Conservation (phyloP, 2,888 invertebrate genomes). For the Epsilonema sp. region DNA sequence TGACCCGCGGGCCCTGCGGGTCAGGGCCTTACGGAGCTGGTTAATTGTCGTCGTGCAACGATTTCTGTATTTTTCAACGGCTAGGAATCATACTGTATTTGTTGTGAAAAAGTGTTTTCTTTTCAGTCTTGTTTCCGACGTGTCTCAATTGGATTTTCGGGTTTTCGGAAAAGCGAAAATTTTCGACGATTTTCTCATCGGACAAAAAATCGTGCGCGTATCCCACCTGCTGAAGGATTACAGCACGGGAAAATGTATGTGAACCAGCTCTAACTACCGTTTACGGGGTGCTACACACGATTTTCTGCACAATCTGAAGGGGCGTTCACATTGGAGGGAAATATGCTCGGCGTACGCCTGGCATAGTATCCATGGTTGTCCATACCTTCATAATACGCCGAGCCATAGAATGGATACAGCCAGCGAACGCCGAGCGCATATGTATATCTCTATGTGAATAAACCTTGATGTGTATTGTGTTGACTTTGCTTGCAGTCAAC, state of each 20-base stretch:
- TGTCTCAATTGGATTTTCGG: constrained; percentile 8
- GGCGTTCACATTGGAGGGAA: too few relatives aligned
- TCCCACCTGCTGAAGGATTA: constrained; percentile 16
- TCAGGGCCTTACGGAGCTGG: too few relatives aligned
- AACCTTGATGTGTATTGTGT: too few relatives aligned
- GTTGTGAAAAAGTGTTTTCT: background rate
- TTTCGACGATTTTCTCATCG: constrained; percentile 23
- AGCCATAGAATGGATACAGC: too few relatives aligned
- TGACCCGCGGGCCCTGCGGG: too few relatives aligned
- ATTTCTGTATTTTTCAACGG: background rate
- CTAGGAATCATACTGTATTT: background rate
- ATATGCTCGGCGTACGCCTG: too few relatives aligned
- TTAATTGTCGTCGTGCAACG: background rate
- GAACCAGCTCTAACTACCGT: too few relatives aligned
- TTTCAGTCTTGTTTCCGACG: constrained; percentile 9
- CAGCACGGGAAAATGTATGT: constrained; percentile 6
- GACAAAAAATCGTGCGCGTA: constrained; percentile 19
- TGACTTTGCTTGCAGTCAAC: constrained; percentile 5
- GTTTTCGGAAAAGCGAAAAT: constrained; percentile 21
- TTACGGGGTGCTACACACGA: background rate
- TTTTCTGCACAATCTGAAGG: too few relatives aligned
- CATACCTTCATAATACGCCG: too few relatives aligned
- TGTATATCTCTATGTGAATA: too few relatives aligned
- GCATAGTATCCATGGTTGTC: too few relatives aligned
- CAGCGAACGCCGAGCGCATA: too few relatives aligned